Conservation (phyloP, 2,113 vertebrate genomes). For the Sinocyclocheilus anshuiensis region DNA sequence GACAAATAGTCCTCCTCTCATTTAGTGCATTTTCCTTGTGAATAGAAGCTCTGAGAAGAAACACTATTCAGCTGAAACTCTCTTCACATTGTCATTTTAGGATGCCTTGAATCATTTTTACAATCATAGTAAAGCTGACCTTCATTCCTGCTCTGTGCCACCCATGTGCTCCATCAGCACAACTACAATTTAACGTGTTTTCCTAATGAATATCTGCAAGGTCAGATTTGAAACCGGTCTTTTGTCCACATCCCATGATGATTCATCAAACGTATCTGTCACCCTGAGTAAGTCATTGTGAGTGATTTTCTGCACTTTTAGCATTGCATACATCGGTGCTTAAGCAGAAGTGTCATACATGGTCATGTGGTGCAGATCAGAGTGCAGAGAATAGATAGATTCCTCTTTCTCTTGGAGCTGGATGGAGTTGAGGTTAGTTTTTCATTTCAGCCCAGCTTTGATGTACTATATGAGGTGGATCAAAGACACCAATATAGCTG, state of each 20-base stretch:
- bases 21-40: neutral
- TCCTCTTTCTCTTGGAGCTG: constrained; percentile 30
- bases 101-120: constrained; percentile 27
- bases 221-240: constrained; percentile 15
- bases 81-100: constrained; percentile 2
- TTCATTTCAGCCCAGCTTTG: constrained; percentile 62
- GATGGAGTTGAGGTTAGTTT: constrained; percentile 39
- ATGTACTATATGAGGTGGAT: constrained; percentile 67
- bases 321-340: neutral
- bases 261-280: constrained; percentile 10
- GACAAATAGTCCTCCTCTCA: neutral
- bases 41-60: constrained; percentile 3
- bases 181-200: constrained; percentile 15
- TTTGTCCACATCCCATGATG: constrained; percentile 13
- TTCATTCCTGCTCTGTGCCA: neutral
- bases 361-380: constrained; percentile 32
- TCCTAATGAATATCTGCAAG: constrained; percentile 21
- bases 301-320: constrained; percentile 24
- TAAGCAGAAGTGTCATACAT: constrained; percentile 7
- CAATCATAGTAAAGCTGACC: constrained; percentile 24
- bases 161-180: constrained; percentile 9
- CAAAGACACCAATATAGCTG: constrained; percentile 67
- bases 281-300: neutral
- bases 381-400: constrained; percentile 29
- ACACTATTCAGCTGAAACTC: constrained; percentile 21